Percentiles rank a stretch among this genome's conserved stretches.
phyloP scores from a whole-genome alignment of 2,797 vertebrate species.

The Carcharodon carcharias region DNA sequence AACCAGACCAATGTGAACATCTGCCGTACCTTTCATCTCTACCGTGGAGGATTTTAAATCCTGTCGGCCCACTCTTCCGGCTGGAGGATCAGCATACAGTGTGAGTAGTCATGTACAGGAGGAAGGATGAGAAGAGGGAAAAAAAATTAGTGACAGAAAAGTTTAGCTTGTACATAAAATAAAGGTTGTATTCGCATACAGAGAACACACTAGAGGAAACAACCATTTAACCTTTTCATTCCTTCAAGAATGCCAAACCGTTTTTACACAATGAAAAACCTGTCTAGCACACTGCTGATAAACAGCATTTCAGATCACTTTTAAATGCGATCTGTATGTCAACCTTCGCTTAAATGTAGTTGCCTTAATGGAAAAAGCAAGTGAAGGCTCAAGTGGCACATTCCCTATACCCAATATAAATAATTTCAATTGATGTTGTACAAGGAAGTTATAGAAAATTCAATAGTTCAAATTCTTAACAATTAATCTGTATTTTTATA shows the following conservation, averaged over 20 bases:
- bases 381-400: not conserved
- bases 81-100: constrained; percentile 36
- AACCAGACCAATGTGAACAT: constrained; percentile 27
- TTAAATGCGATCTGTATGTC: not conserved
- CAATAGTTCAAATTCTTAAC: not conserved
- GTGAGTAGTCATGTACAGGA: constrained; percentile 37
- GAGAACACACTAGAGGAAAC: constrained; percentile 20
- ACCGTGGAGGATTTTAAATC: constrained; percentile 38
- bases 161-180: constrained; percentile 34
- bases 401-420: not conserved
- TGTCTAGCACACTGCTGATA: not conserved
- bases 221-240: not conserved
- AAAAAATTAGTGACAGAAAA: constrained; percentile 38
- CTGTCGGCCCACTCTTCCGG: constrained; percentile 37
- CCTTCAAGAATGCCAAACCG: not conserved
- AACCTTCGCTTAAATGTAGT: not conserved
- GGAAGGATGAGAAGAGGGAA: constrained; percentile 38
- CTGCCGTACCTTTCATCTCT: constrained; percentile 36
- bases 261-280: not conserved
- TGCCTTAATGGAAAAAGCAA: not conserved
- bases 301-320: constrained; percentile 6
- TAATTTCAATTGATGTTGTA: not conserved
- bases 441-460: not conserved
- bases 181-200: constrained; percentile 32
- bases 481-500: not conserved